phyloP scores from a whole-genome alignment of 2,797 vertebrate species.

The Brachyrhaphis roseni region DNA sequence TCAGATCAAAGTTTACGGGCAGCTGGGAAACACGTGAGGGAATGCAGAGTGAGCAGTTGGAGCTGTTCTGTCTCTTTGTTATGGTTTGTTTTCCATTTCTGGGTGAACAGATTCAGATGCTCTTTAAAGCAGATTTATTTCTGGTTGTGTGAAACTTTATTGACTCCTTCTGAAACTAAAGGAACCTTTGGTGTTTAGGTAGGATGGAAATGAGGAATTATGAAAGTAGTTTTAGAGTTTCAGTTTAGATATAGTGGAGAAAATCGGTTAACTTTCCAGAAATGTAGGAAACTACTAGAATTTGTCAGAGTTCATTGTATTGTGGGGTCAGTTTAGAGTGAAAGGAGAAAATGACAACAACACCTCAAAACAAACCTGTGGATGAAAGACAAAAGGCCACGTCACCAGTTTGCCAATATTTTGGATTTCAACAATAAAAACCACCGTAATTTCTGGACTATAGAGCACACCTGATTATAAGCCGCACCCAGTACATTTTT shows the following conservation, averaged over 20 bases:
- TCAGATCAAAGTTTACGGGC: conserved; percentile 16
- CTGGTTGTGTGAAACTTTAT: background rate
- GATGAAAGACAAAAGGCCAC: background rate
- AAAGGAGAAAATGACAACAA: background rate
- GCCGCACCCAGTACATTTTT: too few species aligned
- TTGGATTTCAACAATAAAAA: background rate
- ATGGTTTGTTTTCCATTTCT: conserved; percentile 2
- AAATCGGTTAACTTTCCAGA: background rate
- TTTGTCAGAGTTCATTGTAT: too few species aligned
- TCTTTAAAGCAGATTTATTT: background rate
- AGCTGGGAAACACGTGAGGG: conserved; percentile 8
- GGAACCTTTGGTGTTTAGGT: background rate
- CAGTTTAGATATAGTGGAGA: background rate
- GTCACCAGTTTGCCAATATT: background rate
- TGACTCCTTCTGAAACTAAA: too few species aligned
- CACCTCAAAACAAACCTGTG: background rate
- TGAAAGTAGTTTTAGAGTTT: background rate
- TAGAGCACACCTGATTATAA: too few species aligned
- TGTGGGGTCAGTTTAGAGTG: background rate
- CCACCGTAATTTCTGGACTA: too few species aligned
- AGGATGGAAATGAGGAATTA: background rate
- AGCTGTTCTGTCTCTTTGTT: conserved; percentile 18
- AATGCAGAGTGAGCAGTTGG: conserved; percentile 6
- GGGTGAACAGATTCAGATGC: background rate
- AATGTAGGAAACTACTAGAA: background rate